Percentiles rank a stretch among this genome's conserved stretches.
These are phyloP conservation scores for Lepus timidus DNA, from an alignment of 2,113 vertebrate genomes.

Conservation along the genomic window DNA sequence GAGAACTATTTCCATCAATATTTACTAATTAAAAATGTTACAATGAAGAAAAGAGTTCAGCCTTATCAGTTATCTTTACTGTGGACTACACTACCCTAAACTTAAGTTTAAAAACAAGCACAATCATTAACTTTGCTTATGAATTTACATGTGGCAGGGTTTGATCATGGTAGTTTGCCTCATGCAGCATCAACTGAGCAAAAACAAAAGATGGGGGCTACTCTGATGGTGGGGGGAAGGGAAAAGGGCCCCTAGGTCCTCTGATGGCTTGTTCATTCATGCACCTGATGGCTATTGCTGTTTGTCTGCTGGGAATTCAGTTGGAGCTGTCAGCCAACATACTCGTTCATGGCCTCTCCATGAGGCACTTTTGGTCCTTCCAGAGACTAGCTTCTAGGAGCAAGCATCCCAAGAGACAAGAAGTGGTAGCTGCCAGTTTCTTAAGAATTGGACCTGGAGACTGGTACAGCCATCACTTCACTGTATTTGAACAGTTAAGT, in stretches of 20 bases:
- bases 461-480: not conserved
- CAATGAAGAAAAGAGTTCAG: not conserved
- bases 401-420: not conserved
- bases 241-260: not conserved
- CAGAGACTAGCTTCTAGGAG: not conserved
- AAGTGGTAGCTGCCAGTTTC: not conserved
- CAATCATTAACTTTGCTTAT: slow-evolving; percentile 1
- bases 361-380: not conserved
- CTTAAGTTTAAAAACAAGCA: not conserved
- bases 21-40: slow-evolving; percentile 50
- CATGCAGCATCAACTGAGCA: not conserved
- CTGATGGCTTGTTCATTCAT: not conserved
- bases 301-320: not conserved
- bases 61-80: slow-evolving; percentile 22
- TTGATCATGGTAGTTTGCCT: not conserved
- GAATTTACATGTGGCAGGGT: not conserved
- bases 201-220: not conserved
- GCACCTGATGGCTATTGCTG: not conserved
- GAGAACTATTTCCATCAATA: not conserved
- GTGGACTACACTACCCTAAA: not conserved
- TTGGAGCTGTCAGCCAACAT: not conserved
- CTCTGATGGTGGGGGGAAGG: not conserved
- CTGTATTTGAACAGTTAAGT: not conserved
- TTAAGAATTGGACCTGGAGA: not conserved
- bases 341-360: not conserved